phyloP scores from a whole-genome alignment of 2,113 vertebrate genomes.

The Syngnathoides biaculeatus region DNA sequence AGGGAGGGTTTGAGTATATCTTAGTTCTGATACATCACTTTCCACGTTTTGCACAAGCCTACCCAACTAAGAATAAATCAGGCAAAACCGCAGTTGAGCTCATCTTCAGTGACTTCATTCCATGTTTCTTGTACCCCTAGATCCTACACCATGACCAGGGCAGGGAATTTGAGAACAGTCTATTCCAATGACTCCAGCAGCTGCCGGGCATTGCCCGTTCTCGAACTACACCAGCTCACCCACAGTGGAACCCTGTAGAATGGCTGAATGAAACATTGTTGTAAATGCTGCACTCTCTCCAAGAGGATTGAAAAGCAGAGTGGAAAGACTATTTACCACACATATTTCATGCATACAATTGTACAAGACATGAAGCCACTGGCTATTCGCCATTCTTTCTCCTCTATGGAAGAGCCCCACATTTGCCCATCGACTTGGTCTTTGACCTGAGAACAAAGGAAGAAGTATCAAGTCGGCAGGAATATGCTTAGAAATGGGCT shows the following conservation, averaged over 20 bases:
- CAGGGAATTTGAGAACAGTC: slow-evolving; percentile 13
- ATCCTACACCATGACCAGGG: slow-evolving; percentile 36
- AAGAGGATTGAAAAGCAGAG: slow-evolving; percentile 21
- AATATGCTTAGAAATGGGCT: neutral
- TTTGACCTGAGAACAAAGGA: neutral
- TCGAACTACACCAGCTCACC: slow-evolving; percentile 14
- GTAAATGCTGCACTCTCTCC: slow-evolving; percentile 18
- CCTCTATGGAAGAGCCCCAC: neutral
- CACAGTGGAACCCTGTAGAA: slow-evolving; percentile 22
- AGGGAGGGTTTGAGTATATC: no score
- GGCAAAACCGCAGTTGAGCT: neutral
- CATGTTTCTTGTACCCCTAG: slow-evolving; percentile 21
- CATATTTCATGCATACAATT: slow-evolving; percentile 16
- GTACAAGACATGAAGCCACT: slow-evolving; percentile 7
- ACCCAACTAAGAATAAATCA: slow-evolving; percentile 2
- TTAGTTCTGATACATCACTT: no score
- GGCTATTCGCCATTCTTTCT: slow-evolving; percentile 12
- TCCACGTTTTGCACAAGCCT: neutral
- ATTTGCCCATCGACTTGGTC: neutral
- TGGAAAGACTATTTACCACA: slow-evolving; percentile 26
- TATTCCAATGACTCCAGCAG: slow-evolving; percentile 29
- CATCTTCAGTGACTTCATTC: slow-evolving; percentile 1
- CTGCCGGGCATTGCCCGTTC: slow-evolving; percentile 27
- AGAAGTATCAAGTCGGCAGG: neutral
- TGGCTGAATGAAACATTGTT: slow-evolving; percentile 9